Percentiles rank a stretch among this genome's conserved stretches.
Conservation (phyloP, 2,888 invertebrate species). For the Tenthredo mesomela region DNA sequence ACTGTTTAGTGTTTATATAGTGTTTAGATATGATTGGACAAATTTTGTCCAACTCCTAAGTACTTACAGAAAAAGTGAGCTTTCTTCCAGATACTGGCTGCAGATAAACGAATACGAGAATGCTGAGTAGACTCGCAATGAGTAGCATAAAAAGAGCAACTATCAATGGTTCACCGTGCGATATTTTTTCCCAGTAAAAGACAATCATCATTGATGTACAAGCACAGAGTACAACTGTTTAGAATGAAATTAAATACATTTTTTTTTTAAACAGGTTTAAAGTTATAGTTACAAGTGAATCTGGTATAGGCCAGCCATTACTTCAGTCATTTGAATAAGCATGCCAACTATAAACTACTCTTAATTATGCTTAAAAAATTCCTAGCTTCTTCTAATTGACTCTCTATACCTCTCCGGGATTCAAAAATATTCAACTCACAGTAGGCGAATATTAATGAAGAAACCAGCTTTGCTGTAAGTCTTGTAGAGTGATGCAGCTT, state of each 20-base stretch:
- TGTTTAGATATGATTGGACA: not conserved
- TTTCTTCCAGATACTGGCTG: slow-evolving; percentile 74
- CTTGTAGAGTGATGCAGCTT: slow-evolving; percentile 76
- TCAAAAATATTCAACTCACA: slow-evolving; percentile 70
- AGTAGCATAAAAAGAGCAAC: slow-evolving; percentile 61
- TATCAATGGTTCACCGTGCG: slow-evolving; percentile 38
- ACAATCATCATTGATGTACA: slow-evolving; percentile 61
- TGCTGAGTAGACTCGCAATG: slow-evolving; percentile 58
- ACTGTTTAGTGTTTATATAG: no score
- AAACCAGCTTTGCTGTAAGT: slow-evolving; percentile 77
- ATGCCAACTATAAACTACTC: not conserved
- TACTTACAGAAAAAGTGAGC: slow-evolving; percentile 73
- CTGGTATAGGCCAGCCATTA: not conserved
- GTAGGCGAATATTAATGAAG: slow-evolving; percentile 76
- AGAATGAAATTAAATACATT: not conserved
- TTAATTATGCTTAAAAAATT: not conserved
- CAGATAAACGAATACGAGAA: slow-evolving; percentile 67
- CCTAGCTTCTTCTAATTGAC: not conserved
- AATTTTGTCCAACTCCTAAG: not conserved
- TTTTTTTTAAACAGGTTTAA: not conserved
- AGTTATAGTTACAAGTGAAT: not conserved
- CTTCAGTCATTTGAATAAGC: not conserved
- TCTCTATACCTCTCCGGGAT: not conserved
- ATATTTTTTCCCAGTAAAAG: slow-evolving; percentile 57
- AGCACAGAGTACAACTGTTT: slow-evolving; percentile 60